Evolutionary conservation across 1,140 invertebrate genomes (phyloP), one percentile per base, ranked within the genome.

Genomic region (Nymphalis io): DNA sequence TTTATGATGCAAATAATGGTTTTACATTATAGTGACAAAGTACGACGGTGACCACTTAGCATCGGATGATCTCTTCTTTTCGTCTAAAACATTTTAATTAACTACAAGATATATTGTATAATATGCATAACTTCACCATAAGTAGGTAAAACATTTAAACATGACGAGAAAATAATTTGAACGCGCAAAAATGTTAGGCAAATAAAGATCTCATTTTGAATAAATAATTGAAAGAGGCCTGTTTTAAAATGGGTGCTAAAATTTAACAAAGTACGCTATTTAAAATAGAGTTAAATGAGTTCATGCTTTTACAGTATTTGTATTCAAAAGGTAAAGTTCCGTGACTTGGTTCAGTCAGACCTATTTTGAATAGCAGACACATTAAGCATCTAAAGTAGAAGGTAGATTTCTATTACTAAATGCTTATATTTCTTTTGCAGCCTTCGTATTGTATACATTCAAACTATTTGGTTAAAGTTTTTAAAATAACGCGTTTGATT

Each of bases 341-440:
- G 44, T 58, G 23, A 23, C 57, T 48, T 18, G 39, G 53, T 71
- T 59, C 68, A 69, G 67, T 55, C 72, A 64, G 60, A 40, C 64
- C 63, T 75, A 75, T 75, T 82, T 81, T 72, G 75, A 77, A 81
- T 78, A 76, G 66, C 66, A 66, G 66, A 78, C 73, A 73, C 76
- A 77, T 72, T 73, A 68, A 71, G 76, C 76, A 79, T 67, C 27
- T 21, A 48, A 67, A 67, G 20, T 59, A 48, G 57, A 39, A 48
- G 16, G 23, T 12, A 21, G 13, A 46, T 33, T 59, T 38, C 55
- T 59, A 66, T 66, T 58, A 59, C 53, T 65, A 58, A 58, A 21
- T 61, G 12, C 18, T 51, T 20, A 12, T 46, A 46, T 15, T 21
- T 21, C 16, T 21, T 18, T 51, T 4, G 10, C n/a, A 46, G 15